phyloP scores from a whole-genome alignment of 2,797 vertebrate species.

The Pseudochirops corinnae region DNA sequence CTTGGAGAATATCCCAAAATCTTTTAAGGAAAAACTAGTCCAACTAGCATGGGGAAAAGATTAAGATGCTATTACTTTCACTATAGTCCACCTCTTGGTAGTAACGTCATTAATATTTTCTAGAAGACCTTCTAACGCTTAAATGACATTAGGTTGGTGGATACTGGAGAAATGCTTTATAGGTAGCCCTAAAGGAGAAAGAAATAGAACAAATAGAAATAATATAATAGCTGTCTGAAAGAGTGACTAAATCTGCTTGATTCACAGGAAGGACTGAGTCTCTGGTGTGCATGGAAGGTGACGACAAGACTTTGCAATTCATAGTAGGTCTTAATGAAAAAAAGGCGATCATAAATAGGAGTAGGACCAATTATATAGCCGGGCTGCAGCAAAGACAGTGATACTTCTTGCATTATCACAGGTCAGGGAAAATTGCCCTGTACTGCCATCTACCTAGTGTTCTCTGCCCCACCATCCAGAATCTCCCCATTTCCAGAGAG shows the following conservation, averaged over 20 bases:
- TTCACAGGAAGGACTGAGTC: not conserved
- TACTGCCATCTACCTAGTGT: not conserved
- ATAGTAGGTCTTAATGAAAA: not conserved
- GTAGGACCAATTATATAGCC: not conserved
- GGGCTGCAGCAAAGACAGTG: not conserved
- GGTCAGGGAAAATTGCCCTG: not conserved
- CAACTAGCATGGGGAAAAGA: not conserved
- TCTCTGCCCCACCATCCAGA: not conserved
- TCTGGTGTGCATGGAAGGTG: not conserved
- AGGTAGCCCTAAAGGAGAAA: too few species aligned
- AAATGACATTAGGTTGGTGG: too few species aligned
- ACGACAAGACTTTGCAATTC: not conserved
- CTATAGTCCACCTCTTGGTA: not conserved
- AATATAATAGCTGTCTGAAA: not conserved
- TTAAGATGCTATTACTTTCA: not conserved
- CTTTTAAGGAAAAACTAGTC: not conserved
- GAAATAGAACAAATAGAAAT: too few species aligned
- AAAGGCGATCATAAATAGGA: not conserved
- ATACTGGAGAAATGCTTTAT: too few species aligned
- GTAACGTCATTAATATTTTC: too few species aligned
- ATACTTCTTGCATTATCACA: not conserved
- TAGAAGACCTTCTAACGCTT: too few species aligned
- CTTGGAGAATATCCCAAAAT: not conserved
- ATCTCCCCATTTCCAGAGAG: not conserved
- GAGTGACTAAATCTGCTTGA: not conserved